Evolutionary conservation across 1,140 invertebrate species (phyloP).

Genomic region (Eufriesea mexicana): DNA sequence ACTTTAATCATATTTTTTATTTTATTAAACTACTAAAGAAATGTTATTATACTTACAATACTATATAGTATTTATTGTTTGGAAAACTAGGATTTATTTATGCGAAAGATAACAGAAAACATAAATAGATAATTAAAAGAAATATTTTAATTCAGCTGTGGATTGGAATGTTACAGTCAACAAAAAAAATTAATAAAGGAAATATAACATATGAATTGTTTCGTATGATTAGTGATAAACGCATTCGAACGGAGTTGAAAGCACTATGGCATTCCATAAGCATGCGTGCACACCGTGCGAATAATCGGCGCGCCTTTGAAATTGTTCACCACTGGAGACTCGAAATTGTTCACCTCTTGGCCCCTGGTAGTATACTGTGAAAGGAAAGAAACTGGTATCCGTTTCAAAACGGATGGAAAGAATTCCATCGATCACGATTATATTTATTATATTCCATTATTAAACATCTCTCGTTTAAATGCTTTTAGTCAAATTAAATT

Average conservation of each 20-base stretch:
- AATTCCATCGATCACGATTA: neutral
- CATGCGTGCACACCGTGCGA: constrained; percentile 3
- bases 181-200: neutral
- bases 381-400: constrained; percentile 17
- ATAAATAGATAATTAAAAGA: neutral
- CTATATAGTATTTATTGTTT: neutral
- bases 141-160: neutral
- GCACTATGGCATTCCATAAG: constrained; percentile 3
- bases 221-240: neutral
- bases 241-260: neutral
- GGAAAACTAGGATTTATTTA: neutral
- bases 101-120: no score
- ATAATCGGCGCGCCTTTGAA: constrained; percentile 34
- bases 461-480: neutral
- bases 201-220: neutral
- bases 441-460: neutral
- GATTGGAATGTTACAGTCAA: neutral
- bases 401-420: neutral
- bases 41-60: no score
- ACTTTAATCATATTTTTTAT: no score
- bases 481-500: neutral
- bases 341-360: constrained; percentile 20
- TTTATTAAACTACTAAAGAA: no score
- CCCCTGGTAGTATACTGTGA: neutral
- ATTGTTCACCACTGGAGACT: neutral